A percentile compares a stretch with the other conserved stretches of the same genome.
Evolutionary conservation across 2,113 vertebrate species (phyloP).

Genomic region (Chitala chitala): DNA sequence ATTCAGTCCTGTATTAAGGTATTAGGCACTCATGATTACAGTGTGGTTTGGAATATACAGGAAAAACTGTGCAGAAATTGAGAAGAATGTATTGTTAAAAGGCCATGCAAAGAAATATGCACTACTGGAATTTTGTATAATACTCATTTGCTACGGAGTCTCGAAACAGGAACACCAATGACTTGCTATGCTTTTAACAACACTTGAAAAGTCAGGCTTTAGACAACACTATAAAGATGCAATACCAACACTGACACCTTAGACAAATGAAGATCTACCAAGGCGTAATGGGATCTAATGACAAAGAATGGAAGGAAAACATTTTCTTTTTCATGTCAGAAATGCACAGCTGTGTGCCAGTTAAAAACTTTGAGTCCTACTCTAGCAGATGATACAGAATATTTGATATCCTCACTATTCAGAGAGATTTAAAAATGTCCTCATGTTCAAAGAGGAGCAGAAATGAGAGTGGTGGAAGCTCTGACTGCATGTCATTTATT

Average conservation of each 20-base stretch:
- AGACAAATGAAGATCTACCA: conserved; percentile 8
- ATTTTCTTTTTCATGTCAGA: conserved; percentile 33
- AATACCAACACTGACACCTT: not conserved
- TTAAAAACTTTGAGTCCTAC: conserved; percentile 39
- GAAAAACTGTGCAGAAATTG: no score
- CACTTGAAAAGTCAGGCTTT: no score
- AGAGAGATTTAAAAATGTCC: conserved; percentile 45
- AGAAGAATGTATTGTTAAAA: no score
- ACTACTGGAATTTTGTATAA: no score
- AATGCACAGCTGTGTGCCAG: conserved; percentile 34
- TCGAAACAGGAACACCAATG: no score
- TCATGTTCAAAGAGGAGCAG: conserved; percentile 31
- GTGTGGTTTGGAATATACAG: no score
- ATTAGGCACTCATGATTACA: no score
- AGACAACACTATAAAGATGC: not conserved
- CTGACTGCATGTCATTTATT: conserved; percentile 40
- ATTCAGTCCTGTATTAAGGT: no score
- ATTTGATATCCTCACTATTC: conserved; percentile 51
- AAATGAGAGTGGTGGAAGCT: conserved; percentile 33
- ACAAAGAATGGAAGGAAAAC: not conserved
- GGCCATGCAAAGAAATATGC: no score
- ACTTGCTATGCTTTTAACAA: no score
- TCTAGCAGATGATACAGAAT: conserved; percentile 59
- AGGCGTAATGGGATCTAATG: conserved; percentile 10
- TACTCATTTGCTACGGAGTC: no score